Evolutionary conservation across 2,113 vertebrate species (phyloP), one percentile per base, ranked within the genome.

Genomic region (Pseudorasbora parva): DNA sequence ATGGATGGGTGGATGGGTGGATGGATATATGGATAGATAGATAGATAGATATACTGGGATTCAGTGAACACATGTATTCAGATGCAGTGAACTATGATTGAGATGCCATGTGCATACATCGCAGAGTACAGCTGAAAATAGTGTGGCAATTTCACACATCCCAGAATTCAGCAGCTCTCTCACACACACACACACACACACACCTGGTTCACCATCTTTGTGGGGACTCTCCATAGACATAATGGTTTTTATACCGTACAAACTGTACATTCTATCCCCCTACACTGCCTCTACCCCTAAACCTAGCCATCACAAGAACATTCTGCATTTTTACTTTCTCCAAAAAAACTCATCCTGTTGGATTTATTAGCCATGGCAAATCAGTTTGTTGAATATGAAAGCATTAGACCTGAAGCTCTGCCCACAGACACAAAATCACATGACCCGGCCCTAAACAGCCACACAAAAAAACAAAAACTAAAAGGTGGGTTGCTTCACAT

Each of bases 341-440:
- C n/a, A n/a, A n/a, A n/a, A n/a, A n/a, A n/a, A n/a, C n/a, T n/a
- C n/a, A n/a, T n/a, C n/a, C n/a, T n/a, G n/a, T n/a, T n/a, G n/a
- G n/a, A n/a, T n/a, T n/a, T n/a, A n/a, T n/a, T n/a, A n/a, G n/a
- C n/a, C n/a, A n/a, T n/a, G n/a, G 77, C 84, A 91, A 91, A 91
- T 90, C 82, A 30, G 85, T 87, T 90, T 92, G 90, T 88, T 87
- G 86, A 90, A 90, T 89, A 91, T 90, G 87, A 92, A 90, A 90
- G 88, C 87, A 90, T 89, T 80, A 84, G 10, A 11, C 45, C 68
- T 0, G 10, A 82, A 66, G 64, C 45, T 37, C 80, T 64, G 51
- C 73, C 83, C 87, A 88, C 79, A 10, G 64, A 10, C 30, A 68
- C 27, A 17, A 27, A 66, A 17, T 17, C 30, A 66, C 62, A 66